phyloP scores from a whole-genome alignment of 2,113 vertebrate genomes.

The Martes martes region DNA sequence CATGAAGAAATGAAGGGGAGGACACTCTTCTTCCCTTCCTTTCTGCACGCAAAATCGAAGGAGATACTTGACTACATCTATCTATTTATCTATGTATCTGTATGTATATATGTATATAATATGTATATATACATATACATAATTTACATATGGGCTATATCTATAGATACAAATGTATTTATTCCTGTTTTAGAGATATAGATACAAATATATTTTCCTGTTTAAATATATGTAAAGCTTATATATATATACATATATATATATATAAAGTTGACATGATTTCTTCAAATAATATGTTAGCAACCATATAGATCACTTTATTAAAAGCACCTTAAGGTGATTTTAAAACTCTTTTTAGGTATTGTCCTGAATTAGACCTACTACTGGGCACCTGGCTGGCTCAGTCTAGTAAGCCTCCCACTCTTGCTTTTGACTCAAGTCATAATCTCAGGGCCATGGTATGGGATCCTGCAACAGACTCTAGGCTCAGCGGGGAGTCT shows the following conservation, averaged over 20 bases:
- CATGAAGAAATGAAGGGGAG: not conserved
- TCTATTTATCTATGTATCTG: not conserved
- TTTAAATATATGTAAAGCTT: not conserved
- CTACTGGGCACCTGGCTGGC: not conserved
- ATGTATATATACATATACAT: not conserved
- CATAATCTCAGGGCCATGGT: not conserved
- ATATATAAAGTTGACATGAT: not conserved
- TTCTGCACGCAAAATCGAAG: not conserved
- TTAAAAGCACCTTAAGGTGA: not conserved
- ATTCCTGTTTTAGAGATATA: not conserved
- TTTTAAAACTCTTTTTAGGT: not conserved
- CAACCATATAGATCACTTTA: not conserved
- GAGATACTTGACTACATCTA: not conserved
- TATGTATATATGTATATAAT: not conserved
- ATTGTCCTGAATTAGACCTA: not conserved
- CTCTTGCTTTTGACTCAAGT: not conserved
- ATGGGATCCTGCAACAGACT: not conserved
- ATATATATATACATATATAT: not conserved
- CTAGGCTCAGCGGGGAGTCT: not conserved
- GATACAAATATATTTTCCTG: not conserved
- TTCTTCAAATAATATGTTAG: not conserved
- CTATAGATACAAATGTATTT: not conserved
- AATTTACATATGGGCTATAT: not conserved
- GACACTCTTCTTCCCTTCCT: not conserved
- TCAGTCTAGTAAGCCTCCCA: not conserved